These are phyloP conservation scores for Dioctria linearis DNA, from an alignment of 2,888 invertebrate species.

Conservation along the genomic window DNA sequence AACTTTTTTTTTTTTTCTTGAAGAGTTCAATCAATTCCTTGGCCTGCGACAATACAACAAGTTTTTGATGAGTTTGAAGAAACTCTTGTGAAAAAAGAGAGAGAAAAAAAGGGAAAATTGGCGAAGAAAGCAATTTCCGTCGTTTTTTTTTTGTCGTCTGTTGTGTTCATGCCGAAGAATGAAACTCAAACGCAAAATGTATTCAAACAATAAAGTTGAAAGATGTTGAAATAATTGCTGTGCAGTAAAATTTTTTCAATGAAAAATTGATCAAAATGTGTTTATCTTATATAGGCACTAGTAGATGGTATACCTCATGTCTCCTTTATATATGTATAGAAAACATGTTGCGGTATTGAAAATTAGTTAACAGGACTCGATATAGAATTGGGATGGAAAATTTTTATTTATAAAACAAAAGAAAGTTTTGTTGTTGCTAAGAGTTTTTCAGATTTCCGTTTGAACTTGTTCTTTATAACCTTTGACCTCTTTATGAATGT, in stretches of 20 bases:
- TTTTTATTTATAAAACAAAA: too few species aligned
- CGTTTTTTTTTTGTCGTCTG: background rate
- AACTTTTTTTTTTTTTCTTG: background rate
- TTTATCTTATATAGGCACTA: background rate
- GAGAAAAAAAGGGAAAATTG: background rate
- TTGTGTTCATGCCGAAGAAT: background rate
- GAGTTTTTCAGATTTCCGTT: too few species aligned
- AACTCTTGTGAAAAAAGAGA: background rate
- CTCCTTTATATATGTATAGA: too few species aligned
- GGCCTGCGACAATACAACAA: background rate
- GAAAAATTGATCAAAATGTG: slow-evolving; percentile 28
- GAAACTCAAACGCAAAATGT: background rate
- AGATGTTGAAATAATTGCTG: slow-evolving; percentile 12
- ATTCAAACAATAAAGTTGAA: slow-evolving; percentile 13
- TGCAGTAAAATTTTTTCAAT: background rate
- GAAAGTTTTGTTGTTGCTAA: too few species aligned
- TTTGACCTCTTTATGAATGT: too few species aligned
- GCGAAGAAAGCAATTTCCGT: background rate
- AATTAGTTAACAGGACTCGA: too few species aligned
- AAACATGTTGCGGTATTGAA: too few species aligned
- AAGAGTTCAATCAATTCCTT: background rate
- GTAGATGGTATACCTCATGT: too few species aligned
- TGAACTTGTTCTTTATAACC: too few species aligned
- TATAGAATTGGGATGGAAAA: too few species aligned
- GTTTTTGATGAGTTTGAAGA: background rate